Conservation (phyloP, 2,888 invertebrate species). For the Protophormia terraenovae region DNA sequence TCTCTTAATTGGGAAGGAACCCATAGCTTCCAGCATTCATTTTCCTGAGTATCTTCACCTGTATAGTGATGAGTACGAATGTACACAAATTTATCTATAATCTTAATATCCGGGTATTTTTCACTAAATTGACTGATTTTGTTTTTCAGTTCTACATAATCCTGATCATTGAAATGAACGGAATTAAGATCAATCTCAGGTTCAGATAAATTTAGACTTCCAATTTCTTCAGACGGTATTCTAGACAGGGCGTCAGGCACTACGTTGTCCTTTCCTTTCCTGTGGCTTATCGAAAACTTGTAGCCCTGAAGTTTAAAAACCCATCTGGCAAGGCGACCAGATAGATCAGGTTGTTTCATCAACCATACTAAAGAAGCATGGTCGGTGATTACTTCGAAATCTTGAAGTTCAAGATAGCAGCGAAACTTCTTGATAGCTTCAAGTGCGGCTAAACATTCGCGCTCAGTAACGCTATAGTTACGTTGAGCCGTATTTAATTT, state of each 20-base stretch:
- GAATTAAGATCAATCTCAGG: slow-evolving; percentile 48
- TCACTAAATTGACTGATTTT: slow-evolving; percentile 1
- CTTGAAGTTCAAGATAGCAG: neutral
- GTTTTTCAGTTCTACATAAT: slow-evolving; percentile 37
- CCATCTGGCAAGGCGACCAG: no score
- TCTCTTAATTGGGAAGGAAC: neutral
- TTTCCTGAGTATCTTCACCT: neutral
- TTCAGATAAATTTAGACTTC: neutral
- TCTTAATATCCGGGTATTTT: slow-evolving; percentile 51
- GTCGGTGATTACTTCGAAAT: neutral
- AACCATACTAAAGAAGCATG: neutral
- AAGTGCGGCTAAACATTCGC: no score
- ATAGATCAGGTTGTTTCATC: neutral
- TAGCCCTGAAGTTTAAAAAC: no score
- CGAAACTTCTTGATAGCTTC: neutral
- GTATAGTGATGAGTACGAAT: slow-evolving; percentile 6
- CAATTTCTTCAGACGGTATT: slow-evolving; percentile 32
- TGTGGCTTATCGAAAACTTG: no score
- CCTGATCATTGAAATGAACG: slow-evolving; percentile 34
- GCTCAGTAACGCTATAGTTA: no score
- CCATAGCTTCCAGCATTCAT: slow-evolving; percentile 22
- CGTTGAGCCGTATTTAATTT: no score
- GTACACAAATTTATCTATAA: slow-evolving; percentile 4
- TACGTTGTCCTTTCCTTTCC: slow-evolving; percentile 61
- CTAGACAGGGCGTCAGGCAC: slow-evolving; percentile 72